Evolutionary conservation across 2,888 invertebrate genomes (phyloP).

Genomic region (Siphlonurus alternatus): DNA sequence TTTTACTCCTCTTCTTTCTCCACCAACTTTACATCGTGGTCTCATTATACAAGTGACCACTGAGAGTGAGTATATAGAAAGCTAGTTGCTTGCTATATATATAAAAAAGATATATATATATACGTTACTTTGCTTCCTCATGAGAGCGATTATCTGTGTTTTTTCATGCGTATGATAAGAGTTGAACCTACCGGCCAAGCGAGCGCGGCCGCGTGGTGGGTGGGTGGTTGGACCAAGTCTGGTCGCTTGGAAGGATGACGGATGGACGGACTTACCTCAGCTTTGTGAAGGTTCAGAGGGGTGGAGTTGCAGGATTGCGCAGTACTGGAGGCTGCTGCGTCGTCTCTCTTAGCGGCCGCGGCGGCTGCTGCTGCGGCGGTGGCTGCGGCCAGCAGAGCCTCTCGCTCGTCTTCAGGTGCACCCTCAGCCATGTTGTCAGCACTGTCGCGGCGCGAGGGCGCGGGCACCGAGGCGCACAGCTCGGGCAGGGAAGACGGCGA

Average conservation of each 20-base stretch:
- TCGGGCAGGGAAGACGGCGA: not conserved
- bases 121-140: not conserved
- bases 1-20: too few relatives aligned
- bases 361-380: slow-evolving; percentile 33
- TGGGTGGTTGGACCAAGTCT: slow-evolving; percentile 27
- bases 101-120: too few relatives aligned
- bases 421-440: slow-evolving; percentile 70
- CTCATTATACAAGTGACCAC: not conserved
- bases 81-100: too few relatives aligned
- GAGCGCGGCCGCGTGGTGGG: slow-evolving; percentile 17
- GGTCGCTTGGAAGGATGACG: slow-evolving; percentile 28
- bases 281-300: slow-evolving; percentile 1
- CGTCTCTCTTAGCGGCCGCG: slow-evolving; percentile 27
- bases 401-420: slow-evolving; percentile 39
- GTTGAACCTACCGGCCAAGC: too few relatives aligned
- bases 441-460: slow-evolving; percentile 5
- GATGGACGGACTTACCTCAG: not conserved
- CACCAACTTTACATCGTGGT: not conserved
- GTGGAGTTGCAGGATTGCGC: slow-evolving; percentile 9
- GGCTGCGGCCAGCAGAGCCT: slow-evolving; percentile 31
- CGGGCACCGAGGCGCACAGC: slow-evolving; percentile 1
- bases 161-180: not conserved
- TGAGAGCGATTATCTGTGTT: not conserved
- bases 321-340: slow-evolving; percentile 20
- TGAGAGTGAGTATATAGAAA: not conserved